Base-by-base conservation (phyloP, 2,888 invertebrate species). In the Arrhopalites spinosus region DNA sequence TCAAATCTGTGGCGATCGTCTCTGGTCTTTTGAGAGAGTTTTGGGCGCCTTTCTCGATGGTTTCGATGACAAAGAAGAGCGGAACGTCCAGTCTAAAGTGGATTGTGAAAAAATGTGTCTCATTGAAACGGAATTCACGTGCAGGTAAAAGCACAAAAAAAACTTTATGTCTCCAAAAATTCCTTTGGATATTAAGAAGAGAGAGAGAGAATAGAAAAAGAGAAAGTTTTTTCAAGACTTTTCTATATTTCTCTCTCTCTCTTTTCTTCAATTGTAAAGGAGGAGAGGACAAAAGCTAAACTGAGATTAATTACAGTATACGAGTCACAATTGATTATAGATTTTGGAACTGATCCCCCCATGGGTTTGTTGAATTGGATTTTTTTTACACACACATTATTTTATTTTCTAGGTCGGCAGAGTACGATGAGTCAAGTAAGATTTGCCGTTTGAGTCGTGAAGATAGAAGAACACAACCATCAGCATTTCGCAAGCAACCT, bases 21-120 rank as follows among this genome's bases (percentile, higher is more conserved):
- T 86, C n/a, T 87, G 87, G 87, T 86, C 87, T 8, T 87, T 88
- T 83, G 88, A 88, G 79, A 82, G 88, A 29, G 87, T 87, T 45
- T 84, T 87, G 8, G 87, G 86, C 64, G 85, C 86, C 5, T 85
- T 83, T 70, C 81, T 87, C 50, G 86, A 86, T 67, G 86, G 86
- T 17, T 86, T 85, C 80, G 86, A 86, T 77, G 86, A 86, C 81
- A 84, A 84, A 75, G 85, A 85, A 74, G 84, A 85, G 43, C 80
- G 83, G 20, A 84, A 84, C 61, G 84, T 86, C 2, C 85, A 85
- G 77, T 84, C 83, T 20, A 85, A 86, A 78, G 85, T 84, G 7
- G 86, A 87, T 72, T 88, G 88, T 81, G 85, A 87, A 77, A 86
- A 86, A 69, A 83, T 87, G 56, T 88, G 88, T 78, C 84, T 88